Conservation (phyloP, 2,797 vertebrate genomes). For the Agapornis canus region DNA sequence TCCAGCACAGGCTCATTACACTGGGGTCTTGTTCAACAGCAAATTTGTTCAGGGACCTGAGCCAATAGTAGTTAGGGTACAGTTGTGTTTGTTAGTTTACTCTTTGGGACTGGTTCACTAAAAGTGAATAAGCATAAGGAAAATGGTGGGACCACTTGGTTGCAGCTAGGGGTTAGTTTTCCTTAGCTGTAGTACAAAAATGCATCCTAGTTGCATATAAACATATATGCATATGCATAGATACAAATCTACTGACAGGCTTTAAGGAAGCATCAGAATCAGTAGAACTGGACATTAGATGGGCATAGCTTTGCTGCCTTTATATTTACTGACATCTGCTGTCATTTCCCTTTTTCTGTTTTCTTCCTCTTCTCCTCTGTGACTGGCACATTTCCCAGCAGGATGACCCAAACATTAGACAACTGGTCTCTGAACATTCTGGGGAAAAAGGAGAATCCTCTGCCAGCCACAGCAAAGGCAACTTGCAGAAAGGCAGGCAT, state of each 20-base stretch:
- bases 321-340: not conserved
- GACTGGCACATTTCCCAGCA: not conserved
- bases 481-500: not conserved
- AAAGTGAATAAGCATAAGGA: not conserved
- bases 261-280: not conserved
- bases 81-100: not conserved
- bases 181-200: not conserved
- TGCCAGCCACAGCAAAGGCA: not conserved
- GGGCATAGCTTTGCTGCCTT: not conserved
- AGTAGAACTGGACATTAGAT: not conserved
- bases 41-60: not conserved
- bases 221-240: not conserved
- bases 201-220: not conserved
- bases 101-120: not conserved
- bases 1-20: not conserved
- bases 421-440: not conserved
- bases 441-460: not conserved
- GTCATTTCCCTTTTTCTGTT: not conserved
- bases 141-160: not conserved
- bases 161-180: not conserved
- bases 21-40: not conserved
- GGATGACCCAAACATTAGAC: not conserved
- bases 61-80: not conserved
- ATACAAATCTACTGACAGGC: not conserved
- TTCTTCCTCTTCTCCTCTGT: not conserved